A percentile compares a stretch with the other conserved stretches of the same genome.
Evolutionary conservation across 2,888 invertebrate genomes (phyloP).

Genomic region (Pasiphila rectangulata): DNA sequence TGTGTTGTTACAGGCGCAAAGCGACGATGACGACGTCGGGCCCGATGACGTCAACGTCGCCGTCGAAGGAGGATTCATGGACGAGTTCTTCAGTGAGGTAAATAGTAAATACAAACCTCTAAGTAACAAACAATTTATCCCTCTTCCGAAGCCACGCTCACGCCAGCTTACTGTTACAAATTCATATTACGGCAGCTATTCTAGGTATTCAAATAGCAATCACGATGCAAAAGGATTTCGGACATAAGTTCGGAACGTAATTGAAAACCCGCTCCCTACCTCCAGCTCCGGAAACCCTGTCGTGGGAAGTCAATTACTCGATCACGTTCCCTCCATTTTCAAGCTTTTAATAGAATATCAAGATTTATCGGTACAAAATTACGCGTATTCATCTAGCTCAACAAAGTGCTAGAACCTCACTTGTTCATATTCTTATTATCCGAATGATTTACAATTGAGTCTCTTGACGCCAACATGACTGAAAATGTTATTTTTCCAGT

Average conservation of each 20-base stretch:
- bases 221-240: slow-evolving; percentile 11
- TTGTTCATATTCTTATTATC: slow-evolving; percentile 1
- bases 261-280: slow-evolving; percentile 12
- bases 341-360: background rate
- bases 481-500: background rate
- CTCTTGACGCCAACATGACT: slow-evolving; percentile 20
- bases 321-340: slow-evolving; percentile 6
- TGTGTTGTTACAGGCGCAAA: slow-evolving; percentile 89
- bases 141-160: background rate
- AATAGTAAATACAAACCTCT: slow-evolving; percentile 39
- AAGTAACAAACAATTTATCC: background rate
- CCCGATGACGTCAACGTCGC: slow-evolving; percentile 97
- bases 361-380: background rate
- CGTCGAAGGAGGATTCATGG: slow-evolving; percentile 98
- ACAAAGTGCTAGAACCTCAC: background rate
- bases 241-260: slow-evolving; percentile 11
- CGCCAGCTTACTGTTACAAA: slow-evolving; percentile 1
- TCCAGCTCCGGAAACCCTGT: slow-evolving; percentile 11
- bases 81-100: slow-evolving; percentile 99
- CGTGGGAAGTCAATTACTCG: slow-evolving; percentile 13
- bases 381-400: background rate
- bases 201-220: slow-evolving; percentile 3
- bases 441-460: slow-evolving; percentile 11
- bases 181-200: slow-evolving; percentile 1
- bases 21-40: slow-evolving; percentile 97